phyloP scores from a whole-genome alignment of 2,113 vertebrate genomes.

The Bos javanicus region DNA sequence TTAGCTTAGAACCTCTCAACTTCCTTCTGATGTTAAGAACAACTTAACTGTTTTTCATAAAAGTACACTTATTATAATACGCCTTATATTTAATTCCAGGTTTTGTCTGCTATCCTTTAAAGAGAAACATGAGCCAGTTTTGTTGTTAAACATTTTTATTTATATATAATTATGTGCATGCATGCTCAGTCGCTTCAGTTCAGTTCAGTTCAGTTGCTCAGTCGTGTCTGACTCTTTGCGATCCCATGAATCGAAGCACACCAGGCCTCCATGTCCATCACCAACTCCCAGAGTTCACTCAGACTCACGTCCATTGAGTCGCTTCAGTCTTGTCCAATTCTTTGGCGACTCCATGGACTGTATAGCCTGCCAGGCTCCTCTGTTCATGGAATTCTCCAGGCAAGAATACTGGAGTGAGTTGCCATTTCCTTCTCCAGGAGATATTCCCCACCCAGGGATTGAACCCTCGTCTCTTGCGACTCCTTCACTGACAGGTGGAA shows the following conservation, averaged over 20 bases:
- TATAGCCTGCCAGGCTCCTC: neutral
- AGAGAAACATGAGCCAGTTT: neutral
- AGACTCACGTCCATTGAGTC: too few relatives aligned
- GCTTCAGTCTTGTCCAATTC: neutral
- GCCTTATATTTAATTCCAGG: neutral
- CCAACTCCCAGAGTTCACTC: too few relatives aligned
- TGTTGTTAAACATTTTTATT: neutral
- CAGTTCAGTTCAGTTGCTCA: too few relatives aligned
- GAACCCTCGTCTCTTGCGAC: neutral
- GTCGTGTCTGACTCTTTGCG: too few relatives aligned
- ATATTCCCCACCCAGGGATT: neutral
- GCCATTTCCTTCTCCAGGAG: neutral
- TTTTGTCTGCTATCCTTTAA: neutral
- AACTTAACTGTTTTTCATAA: neutral
- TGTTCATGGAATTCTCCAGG: neutral
- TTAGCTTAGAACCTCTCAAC: neutral
- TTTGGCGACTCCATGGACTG: neutral
- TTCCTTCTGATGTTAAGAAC: neutral
- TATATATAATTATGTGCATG: neutral
- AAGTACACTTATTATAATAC: neutral
- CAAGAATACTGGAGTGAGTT: neutral
- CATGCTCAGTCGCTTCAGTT: rapidly evolving
- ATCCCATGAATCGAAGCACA: too few relatives aligned
- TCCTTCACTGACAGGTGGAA: neutral
- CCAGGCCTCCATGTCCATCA: too few relatives aligned